phyloP scores from a whole-genome alignment of 2,113 vertebrate genomes.

The Ochotona curzoniae region DNA sequence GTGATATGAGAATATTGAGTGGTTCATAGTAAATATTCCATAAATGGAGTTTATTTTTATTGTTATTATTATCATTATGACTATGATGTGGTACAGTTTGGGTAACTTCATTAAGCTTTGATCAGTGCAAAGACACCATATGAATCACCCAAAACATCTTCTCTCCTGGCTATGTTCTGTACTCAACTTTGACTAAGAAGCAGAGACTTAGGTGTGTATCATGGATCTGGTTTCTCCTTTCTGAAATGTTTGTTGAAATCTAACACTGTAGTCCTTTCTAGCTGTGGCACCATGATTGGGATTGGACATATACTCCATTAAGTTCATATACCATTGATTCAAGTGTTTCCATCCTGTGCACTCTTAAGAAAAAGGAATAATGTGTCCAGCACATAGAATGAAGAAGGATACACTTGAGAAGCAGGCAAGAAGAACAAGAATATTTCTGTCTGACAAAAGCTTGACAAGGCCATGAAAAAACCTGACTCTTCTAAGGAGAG shows the following conservation, averaged over 20 bases:
- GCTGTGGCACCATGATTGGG: no score
- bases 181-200: not conserved
- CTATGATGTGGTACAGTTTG: not conserved
- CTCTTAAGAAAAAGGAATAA: not conserved
- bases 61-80: not conserved
- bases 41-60: not conserved
- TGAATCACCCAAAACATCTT: not conserved
- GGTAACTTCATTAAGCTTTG: not conserved
- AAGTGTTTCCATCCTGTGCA: not conserved
- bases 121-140: not conserved
- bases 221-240: not conserved
- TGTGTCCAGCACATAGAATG: not conserved
- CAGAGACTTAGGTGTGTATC: not conserved
- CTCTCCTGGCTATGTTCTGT: not conserved
- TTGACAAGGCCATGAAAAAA: not conserved
- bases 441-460: not conserved
- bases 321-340: not conserved
- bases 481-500: not conserved
- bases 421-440: not conserved
- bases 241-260: not conserved
- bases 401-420: not conserved
- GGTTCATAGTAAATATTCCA: not conserved
- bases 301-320: not conserved
- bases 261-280: not conserved
- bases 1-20: not conserved